These are phyloP conservation scores for Pristionchus japonicus DNA, from an alignment of 2,888 invertebrate species.

Conservation along the genomic window DNA sequence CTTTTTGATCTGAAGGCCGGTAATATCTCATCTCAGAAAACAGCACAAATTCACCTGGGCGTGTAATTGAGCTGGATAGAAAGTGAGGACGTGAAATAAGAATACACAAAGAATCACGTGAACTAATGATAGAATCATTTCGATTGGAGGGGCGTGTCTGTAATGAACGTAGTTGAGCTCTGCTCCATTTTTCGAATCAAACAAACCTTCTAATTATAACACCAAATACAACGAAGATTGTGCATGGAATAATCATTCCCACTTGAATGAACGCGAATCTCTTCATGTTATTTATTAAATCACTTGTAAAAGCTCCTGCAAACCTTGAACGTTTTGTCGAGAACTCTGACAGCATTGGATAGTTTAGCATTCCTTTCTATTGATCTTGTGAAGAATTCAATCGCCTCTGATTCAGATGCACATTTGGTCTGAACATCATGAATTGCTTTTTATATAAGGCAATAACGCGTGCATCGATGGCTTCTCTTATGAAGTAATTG, in stretches of 20 bases:
- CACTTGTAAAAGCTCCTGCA: neutral
- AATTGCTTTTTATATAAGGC: neutral
- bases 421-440: neutral
- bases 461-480: too few relatives aligned
- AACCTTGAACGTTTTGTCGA: constrained; percentile 20
- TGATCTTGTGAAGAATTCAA: neutral
- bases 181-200: neutral
- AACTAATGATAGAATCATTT: neutral
- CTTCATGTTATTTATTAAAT: neutral
- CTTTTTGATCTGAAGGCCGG: constrained; percentile 1
- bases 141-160: neutral
- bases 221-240: neutral
- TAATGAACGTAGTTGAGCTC: too few relatives aligned
- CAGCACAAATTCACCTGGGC: neutral
- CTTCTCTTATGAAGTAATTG: constrained; percentile 11
- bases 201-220: neutral
- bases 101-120: neutral
- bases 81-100: constrained; percentile 19
- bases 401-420: neutral
- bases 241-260: constrained; percentile 2
- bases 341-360: constrained; percentile 6
- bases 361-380: neutral
- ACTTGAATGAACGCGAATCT: constrained; percentile 23
- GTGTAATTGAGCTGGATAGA: constrained; percentile 14
- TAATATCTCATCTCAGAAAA: too few relatives aligned